Evolutionary conservation across 2,113 vertebrate genomes (phyloP).

Genomic region (Coptodon rendalli): DNA sequence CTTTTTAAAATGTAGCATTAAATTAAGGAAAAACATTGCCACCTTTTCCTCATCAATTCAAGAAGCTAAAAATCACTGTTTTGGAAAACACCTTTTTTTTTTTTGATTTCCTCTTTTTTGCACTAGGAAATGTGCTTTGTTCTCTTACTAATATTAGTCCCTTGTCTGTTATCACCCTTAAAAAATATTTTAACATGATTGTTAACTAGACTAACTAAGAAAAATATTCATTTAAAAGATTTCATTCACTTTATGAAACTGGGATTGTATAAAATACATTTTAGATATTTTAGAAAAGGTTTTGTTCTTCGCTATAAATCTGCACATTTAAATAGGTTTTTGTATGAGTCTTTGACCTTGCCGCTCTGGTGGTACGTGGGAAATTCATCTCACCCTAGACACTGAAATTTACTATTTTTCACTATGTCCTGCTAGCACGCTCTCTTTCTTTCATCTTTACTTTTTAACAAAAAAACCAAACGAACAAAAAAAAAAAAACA

Average conservation of each 20-base stretch:
- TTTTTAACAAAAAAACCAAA: not conserved
- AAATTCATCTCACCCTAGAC: not conserved
- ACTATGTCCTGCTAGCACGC: not conserved
- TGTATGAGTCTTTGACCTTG: not conserved
- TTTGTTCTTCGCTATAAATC: not conserved
- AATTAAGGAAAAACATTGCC: not conserved
- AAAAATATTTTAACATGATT: not conserved
- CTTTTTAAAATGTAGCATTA: not conserved
- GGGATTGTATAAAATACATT: not conserved
- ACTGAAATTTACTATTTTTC: not conserved
- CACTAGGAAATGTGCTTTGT: not conserved
- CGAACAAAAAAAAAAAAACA: fast-evolving
- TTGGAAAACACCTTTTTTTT: not conserved
- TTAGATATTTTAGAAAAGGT: not conserved
- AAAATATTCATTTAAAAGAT: not conserved
- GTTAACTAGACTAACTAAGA: not conserved
- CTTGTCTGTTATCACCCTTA: not conserved
- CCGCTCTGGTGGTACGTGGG: not conserved
- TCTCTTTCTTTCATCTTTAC: not conserved
- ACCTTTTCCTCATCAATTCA: not conserved
- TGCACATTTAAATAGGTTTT: not conserved
- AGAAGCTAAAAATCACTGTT: not conserved
- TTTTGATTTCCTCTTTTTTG: not conserved
- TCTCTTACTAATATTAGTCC: not conserved
- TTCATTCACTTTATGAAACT: not conserved